A percentile compares a stretch with the other conserved stretches of the same genome.
phyloP scores from a whole-genome alignment of 2,888 invertebrate species.

The Hylaea fasciaria region DNA sequence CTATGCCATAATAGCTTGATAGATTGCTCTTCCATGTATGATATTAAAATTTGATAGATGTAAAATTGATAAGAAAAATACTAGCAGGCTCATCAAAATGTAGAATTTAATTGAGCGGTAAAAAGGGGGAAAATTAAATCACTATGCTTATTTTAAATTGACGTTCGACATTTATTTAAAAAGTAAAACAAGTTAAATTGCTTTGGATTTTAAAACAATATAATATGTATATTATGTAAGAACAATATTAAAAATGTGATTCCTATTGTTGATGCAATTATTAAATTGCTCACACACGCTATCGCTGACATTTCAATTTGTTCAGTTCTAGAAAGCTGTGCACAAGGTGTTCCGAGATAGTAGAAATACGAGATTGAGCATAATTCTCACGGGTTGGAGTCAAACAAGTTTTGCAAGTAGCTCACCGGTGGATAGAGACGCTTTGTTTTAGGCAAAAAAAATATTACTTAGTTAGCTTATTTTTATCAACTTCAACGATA shows the following conservation, averaged over 20 bases:
- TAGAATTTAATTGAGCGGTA: too few species aligned
- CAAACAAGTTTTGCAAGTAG: constrained; percentile 39
- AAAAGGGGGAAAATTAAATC: too few species aligned
- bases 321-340: constrained; percentile 37
- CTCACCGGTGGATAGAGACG: constrained; percentile 28
- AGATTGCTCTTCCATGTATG: neutral
- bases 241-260: too few species aligned
- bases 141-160: too few species aligned
- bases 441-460: constrained; percentile 31
- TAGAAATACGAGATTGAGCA: constrained; percentile 39
- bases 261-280: neutral
- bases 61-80: too few species aligned
- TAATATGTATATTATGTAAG: too few species aligned
- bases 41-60: neutral
- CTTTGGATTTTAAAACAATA: too few species aligned
- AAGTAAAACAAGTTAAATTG: too few species aligned
- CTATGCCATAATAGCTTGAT: constrained; percentile 23
- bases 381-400: constrained; percentile 40
- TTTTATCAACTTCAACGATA: neutral
- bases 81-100: too few species aligned
- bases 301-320: constrained; percentile 22
- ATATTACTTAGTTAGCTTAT: constrained; percentile 10
- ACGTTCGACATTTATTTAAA: too few species aligned
- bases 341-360: constrained; percentile 32
- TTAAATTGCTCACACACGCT: neutral